These are phyloP conservation scores for Caradrina kadenii DNA, from an alignment of 2,888 invertebrate species.

Conservation along the genomic window DNA sequence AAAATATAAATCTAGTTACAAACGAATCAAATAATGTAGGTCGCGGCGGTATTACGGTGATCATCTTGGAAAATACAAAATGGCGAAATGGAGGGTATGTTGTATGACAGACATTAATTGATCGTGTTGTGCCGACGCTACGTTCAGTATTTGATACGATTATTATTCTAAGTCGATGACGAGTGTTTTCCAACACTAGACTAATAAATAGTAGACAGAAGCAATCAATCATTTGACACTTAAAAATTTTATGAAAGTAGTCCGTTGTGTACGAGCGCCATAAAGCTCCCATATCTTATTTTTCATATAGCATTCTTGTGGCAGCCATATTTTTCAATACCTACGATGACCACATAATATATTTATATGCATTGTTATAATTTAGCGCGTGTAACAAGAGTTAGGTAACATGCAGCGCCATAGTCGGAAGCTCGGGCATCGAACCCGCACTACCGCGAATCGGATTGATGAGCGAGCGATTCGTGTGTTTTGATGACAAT, in stretches of 20 bases:
- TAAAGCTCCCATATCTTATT: slow-evolving; percentile 11
- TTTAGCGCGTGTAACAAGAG: slow-evolving; percentile 63
- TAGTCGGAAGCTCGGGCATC: slow-evolving; percentile 84
- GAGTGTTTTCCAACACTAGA: slow-evolving; percentile 30
- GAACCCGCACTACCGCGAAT: slow-evolving; percentile 80
- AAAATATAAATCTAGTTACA: slow-evolving; percentile 44
- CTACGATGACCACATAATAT: slow-evolving; percentile 32
- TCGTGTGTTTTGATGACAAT: slow-evolving; percentile 63
- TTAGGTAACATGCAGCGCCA: slow-evolving; percentile 67
- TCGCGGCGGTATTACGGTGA: slow-evolving; percentile 39
- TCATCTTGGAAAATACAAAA: slow-evolving; percentile 49
- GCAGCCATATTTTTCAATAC: slow-evolving; percentile 7
- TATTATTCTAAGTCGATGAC: slow-evolving; percentile 43
- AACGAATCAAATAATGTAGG: slow-evolving; percentile 40
- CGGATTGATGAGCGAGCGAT: slow-evolving; percentile 63
- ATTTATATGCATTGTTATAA: slow-evolving; percentile 56
- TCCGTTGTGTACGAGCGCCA: slow-evolving; percentile 2
- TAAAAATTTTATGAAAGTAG: slow-evolving; percentile 2
- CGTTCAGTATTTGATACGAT: slow-evolving; percentile 39
- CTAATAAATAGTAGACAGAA: slow-evolving; percentile 18
- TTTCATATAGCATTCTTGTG: not conserved
- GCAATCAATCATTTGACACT: slow-evolving; percentile 19
- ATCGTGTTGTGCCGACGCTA: slow-evolving; percentile 26
- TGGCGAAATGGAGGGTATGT: slow-evolving; percentile 19
- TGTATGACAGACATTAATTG: slow-evolving; percentile 40